Conservation (phyloP, 2,113 vertebrate genomes). For the Grallaria varia region DNA sequence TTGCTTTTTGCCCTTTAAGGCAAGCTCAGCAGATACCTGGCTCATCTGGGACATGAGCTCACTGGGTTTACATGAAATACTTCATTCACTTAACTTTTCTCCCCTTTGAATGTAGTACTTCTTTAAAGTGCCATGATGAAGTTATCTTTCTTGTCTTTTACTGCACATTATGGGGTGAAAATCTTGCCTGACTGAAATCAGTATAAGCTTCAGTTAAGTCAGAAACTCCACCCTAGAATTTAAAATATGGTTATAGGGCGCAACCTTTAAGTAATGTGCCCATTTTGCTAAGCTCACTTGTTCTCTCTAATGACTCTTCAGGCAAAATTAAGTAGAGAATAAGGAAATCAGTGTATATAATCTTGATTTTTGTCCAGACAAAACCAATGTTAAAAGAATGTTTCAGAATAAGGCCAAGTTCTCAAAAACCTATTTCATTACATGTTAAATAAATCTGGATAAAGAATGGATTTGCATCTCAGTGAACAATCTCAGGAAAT, state of each 20-base stretch:
- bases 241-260: background rate
- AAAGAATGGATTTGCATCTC: constrained; percentile 7
- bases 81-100: constrained; percentile 5
- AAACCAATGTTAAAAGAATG: background rate
- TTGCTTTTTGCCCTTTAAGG: constrained; percentile 38
- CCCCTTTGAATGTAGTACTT: background rate
- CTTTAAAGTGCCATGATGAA: background rate
- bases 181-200: background rate
- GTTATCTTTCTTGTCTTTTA: background rate
- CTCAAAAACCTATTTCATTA: background rate
- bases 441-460: background rate
- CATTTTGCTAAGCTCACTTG: background rate
- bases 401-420: background rate
- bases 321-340: background rate
- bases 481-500: background rate
- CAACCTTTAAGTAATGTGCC: background rate
- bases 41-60: constrained; percentile 48
- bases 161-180: background rate
- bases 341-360: background rate
- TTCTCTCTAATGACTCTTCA: background rate
- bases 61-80: constrained; percentile 27
- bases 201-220: background rate
- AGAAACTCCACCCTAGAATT: background rate
- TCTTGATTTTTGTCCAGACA: background rate
- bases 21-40: constrained; percentile 28